Conservation (phyloP, 2,888 invertebrate genomes). For the Cosmopolites sordidus region DNA sequence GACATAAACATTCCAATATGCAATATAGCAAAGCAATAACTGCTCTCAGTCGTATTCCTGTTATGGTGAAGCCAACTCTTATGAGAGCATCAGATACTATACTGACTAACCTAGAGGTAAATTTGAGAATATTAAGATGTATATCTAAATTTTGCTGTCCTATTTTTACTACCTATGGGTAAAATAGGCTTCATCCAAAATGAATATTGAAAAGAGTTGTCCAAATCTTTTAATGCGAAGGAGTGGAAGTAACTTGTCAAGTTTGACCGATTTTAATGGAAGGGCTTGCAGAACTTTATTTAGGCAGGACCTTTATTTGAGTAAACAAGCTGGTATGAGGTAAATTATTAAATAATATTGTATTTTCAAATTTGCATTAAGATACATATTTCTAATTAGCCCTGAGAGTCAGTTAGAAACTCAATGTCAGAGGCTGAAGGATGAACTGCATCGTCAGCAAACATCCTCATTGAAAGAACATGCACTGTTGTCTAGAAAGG, state of each 20-base stretch:
- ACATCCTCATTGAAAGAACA: conserved; percentile 39
- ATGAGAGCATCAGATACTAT: conserved; percentile 26
- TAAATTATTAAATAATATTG: too few relatives aligned
- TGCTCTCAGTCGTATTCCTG: conserved; percentile 29
- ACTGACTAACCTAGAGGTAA: conserved; percentile 2
- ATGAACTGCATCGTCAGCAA: conserved; percentile 38
- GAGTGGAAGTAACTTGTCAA: conserved; percentile 27
- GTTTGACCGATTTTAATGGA: conserved; percentile 12
- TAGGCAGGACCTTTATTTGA: conserved; percentile 22
- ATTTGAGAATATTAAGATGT: neutral
- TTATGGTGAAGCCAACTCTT: conserved; percentile 25
- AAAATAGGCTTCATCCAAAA: conserved; percentile 4
- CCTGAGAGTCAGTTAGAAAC: conserved; percentile 22
- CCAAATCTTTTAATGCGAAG: conserved; percentile 28
- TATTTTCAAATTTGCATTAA: too few relatives aligned
- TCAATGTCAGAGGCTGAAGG: conserved; percentile 35
- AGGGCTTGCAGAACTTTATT: conserved; percentile 29
- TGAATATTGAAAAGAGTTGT: conserved; percentile 29
- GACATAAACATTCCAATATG: neutral
- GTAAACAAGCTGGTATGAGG: conserved; percentile 12
- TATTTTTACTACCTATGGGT: neutral
- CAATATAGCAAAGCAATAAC: conserved; percentile 3
- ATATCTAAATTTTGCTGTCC: neutral
- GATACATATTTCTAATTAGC: too few relatives aligned
- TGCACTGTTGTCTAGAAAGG: conserved; percentile 36